These are phyloP conservation scores for Procavia capensis DNA, from an alignment of 2,113 vertebrate species.

Conservation along the genomic window DNA sequence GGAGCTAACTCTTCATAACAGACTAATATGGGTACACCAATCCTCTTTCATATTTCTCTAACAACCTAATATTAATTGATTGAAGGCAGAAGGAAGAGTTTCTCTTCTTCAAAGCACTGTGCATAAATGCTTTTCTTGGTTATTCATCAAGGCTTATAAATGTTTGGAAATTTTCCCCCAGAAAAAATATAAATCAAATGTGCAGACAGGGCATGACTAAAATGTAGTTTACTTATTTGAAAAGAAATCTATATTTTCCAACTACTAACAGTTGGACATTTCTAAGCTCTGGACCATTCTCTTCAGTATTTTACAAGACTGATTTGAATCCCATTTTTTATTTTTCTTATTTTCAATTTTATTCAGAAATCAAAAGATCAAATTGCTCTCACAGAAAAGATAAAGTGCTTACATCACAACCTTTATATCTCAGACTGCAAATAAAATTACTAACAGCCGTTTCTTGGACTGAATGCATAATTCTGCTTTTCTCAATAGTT, in stretches of 20 bases:
- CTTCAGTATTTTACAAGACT: not conserved
- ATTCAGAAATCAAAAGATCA: slow-evolving; percentile 31
- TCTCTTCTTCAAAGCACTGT: not conserved
- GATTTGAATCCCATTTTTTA: not conserved
- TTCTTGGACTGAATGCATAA: not conserved
- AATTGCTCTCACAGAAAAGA: not conserved
- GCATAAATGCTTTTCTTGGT: not conserved
- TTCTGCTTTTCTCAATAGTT: not conserved
- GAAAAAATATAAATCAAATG: not conserved
- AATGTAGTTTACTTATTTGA: not conserved
- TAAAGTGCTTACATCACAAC: not conserved
- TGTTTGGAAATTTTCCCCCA: not conserved
- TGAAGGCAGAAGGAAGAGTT: not conserved
- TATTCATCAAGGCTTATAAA: not conserved
- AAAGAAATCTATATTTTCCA: not conserved
- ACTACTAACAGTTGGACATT: not conserved
- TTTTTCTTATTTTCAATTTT: slow-evolving; percentile 6
- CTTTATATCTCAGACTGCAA: slow-evolving; percentile 26
- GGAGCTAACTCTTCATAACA: slow-evolving; percentile 29
- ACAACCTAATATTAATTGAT: not conserved
- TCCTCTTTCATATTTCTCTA: not conserved
- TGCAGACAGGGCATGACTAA: not conserved
- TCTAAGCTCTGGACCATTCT: not conserved
- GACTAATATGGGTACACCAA: not conserved
- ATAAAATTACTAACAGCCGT: slow-evolving; percentile 13